Conservation (phyloP, 1,140 invertebrate genomes). For the Portunus trituberculatus region DNA sequence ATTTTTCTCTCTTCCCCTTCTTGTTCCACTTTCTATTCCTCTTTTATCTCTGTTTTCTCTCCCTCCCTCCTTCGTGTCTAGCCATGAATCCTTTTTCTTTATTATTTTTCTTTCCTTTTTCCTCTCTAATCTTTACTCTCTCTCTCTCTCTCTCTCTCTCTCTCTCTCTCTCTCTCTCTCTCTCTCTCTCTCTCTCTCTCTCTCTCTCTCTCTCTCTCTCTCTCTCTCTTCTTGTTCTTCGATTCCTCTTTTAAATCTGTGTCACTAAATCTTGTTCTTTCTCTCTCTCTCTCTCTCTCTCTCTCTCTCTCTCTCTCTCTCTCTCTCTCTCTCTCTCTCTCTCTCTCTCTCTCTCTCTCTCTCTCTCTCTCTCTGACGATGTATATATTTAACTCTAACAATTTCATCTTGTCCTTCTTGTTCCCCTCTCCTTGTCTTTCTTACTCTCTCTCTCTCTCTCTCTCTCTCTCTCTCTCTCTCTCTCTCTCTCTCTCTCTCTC, state of each 20-base stretch:
- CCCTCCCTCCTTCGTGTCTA: not conserved
- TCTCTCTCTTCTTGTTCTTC: not conserved
- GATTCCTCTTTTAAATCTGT: not conserved
- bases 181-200: not conserved
- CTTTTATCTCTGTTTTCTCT: not conserved
- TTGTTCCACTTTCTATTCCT: not conserved
- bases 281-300: conserved; percentile 4
- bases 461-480: not conserved
- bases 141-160: not conserved
- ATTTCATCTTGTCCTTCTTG: not conserved
- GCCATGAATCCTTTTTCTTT: not conserved
- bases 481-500: not conserved
- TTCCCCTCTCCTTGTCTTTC: not conserved
- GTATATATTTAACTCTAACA: too few relatives aligned
- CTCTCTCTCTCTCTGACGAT: not conserved
- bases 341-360: not conserved
- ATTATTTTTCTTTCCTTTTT: not conserved
- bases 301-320: not conserved
- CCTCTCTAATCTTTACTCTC: not conserved
- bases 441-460: not conserved
- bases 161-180: not conserved
- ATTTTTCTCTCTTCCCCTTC: not conserved
- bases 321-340: not conserved
- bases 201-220: not conserved
- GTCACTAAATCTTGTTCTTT: not conserved